Percentiles rank a stretch among this genome's conserved stretches.
These are phyloP conservation scores for Tetragnatha versicolor DNA, from an alignment of 1,140 invertebrate species.

Conservation along the genomic window DNA sequence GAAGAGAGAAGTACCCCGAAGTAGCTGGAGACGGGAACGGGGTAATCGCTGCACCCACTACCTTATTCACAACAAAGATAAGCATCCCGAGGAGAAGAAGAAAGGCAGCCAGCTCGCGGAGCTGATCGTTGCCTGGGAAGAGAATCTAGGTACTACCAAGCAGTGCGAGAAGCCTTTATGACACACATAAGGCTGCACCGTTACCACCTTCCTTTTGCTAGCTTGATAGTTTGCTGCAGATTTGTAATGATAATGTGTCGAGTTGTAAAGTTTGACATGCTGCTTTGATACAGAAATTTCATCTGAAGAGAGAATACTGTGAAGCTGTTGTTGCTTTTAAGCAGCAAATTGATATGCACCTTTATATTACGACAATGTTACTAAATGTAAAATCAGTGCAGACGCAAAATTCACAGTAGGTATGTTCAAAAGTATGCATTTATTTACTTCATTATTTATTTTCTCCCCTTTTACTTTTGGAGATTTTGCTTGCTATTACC, in stretches of 20 bases:
- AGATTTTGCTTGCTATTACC: too few species aligned
- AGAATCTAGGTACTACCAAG: conserved; percentile 45
- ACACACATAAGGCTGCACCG: conserved; percentile 36
- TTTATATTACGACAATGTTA: too few species aligned
- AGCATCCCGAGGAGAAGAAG: conserved; percentile 38
- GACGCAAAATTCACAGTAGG: too few species aligned
- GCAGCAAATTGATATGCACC: too few species aligned
- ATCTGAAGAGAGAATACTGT: too few species aligned
- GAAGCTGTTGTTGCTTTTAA: too few species aligned
- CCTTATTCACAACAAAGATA: conserved; percentile 44
- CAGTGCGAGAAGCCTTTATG: conserved; percentile 54
- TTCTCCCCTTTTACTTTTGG: too few species aligned
- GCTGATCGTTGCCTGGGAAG: conserved; percentile 51
- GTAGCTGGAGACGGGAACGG: conserved; percentile 58
- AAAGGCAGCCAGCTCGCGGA: conserved; percentile 44
- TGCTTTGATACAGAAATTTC: too few species aligned
- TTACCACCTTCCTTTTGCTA: conserved; percentile 34
- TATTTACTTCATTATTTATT: too few species aligned
- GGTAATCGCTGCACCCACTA: conserved; percentile 51
- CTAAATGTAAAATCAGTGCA: too few species aligned
- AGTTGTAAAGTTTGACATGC: background rate
- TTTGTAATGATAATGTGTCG: too few species aligned
- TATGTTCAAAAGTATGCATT: too few species aligned
- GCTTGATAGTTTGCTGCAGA: conserved; percentile 47
- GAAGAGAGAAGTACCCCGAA: conserved; percentile 46